Evolutionary conservation across 2,888 invertebrate species (phyloP).

Genomic region (Ornithoptera priamus): DNA sequence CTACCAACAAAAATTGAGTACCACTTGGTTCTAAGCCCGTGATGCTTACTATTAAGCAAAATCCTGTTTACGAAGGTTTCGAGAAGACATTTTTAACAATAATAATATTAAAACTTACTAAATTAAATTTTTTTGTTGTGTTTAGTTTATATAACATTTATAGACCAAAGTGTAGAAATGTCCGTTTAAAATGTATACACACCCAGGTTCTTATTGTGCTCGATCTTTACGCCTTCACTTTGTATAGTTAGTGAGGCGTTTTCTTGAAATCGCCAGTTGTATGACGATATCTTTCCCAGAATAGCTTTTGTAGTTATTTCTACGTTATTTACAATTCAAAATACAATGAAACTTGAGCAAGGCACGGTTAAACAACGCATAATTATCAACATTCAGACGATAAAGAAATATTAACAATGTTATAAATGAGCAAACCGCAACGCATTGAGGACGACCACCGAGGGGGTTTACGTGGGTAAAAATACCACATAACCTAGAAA

Average conservation of each 20-base stretch:
- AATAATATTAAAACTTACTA: no score
- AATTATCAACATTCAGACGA: background rate
- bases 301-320: conserved; percentile 41
- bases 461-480: no score
- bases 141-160: background rate
- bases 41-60: no score
- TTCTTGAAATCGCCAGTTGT: conserved; percentile 44
- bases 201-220: conserved; percentile 31
- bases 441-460: no score
- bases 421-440: no score
- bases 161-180: background rate
- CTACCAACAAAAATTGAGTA: no score
- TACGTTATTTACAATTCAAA: conserved; percentile 31
- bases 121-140: no score
- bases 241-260: conserved; percentile 43
- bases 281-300: conserved; percentile 50
- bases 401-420: background rate
- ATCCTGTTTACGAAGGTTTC: no score
- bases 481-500: no score
- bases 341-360: conserved; percentile 22
- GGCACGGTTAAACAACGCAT: background rate
- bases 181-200: conserved; percentile 31
- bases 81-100: no score
- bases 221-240: conserved; percentile 33
- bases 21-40: no score